Percentiles rank a stretch among this genome's conserved stretches.
These are phyloP conservation scores for Archilochus colubris DNA, from an alignment of 2,113 vertebrate genomes.

Conservation along the genomic window DNA sequence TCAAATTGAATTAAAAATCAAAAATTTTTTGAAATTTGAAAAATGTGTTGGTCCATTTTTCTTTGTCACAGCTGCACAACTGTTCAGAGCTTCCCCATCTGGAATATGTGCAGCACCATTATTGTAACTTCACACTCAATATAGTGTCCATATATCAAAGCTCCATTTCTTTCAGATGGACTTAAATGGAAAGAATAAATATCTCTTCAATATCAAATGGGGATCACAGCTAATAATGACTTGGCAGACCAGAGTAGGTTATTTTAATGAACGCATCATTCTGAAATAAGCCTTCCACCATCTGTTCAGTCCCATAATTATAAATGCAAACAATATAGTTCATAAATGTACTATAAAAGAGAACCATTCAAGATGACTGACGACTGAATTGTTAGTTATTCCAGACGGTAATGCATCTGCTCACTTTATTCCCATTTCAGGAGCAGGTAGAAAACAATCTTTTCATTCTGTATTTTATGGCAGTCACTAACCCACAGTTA, in stretches of 20 bases:
- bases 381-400: neutral
- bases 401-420: neutral
- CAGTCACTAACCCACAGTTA: neutral
- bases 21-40: neutral
- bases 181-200: neutral
- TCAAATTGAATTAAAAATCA: neutral
- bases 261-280: conserved; percentile 43
- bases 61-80: neutral
- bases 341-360: neutral
- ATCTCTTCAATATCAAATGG: neutral
- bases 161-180: neutral
- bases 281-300: conserved; percentile 50
- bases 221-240: neutral
- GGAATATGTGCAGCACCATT: neutral
- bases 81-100: neutral
- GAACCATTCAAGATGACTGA: neutral
- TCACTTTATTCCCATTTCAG: neutral
- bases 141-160: neutral
- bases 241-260: conserved; percentile 23
- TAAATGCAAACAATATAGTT: conserved; percentile 50
- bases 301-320: conserved; percentile 46
- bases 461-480: neutral
- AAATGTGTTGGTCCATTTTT: neutral
- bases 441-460: neutral
- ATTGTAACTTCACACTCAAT: neutral